phyloP scores from a whole-genome alignment of 2,888 invertebrate species.

The Iselma pallidipennis region DNA sequence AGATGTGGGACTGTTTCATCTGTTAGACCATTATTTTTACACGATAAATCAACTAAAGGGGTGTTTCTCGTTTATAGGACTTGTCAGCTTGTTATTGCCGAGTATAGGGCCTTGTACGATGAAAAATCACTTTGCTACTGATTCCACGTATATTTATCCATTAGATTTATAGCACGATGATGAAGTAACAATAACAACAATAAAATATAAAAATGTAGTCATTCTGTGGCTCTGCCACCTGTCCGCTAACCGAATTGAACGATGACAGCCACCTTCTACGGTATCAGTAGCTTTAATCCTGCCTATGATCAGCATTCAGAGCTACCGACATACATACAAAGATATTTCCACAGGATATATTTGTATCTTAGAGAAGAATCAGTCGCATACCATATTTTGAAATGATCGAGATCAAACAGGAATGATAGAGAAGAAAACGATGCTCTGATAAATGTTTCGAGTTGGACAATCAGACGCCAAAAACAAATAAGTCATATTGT shows the following conservation, averaged over 20 bases:
- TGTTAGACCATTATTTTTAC: not conserved
- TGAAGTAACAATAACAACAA: constrained; percentile 16
- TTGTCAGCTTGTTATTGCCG: not conserved
- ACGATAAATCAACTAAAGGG: not conserved
- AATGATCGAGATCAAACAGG: not conserved
- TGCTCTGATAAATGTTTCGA: not conserved
- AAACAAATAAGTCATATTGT: too few species aligned
- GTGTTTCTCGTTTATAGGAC: not conserved
- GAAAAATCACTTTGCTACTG: not conserved
- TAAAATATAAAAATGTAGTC: constrained; percentile 14
- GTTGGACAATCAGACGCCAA: not conserved
- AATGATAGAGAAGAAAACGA: not conserved
- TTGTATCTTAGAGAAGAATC: too few species aligned
- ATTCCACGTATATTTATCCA: not conserved
- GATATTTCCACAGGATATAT: constrained; percentile 10
- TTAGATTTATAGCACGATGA: constrained; percentile 12
- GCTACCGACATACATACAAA: constrained; percentile 31
- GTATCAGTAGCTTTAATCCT: constrained; percentile 31
- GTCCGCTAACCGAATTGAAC: constrained; percentile 25
- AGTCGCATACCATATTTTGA: not conserved
- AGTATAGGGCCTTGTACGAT: not conserved
- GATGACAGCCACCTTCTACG: constrained; percentile 28
- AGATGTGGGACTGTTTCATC: not conserved
- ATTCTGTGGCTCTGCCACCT: constrained; percentile 23
- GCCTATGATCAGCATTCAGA: constrained; percentile 22